A percentile compares a stretch with the other conserved stretches of the same genome.
Conservation (phyloP, 2,113 vertebrate genomes). For the Sigmodon hispidus region DNA sequence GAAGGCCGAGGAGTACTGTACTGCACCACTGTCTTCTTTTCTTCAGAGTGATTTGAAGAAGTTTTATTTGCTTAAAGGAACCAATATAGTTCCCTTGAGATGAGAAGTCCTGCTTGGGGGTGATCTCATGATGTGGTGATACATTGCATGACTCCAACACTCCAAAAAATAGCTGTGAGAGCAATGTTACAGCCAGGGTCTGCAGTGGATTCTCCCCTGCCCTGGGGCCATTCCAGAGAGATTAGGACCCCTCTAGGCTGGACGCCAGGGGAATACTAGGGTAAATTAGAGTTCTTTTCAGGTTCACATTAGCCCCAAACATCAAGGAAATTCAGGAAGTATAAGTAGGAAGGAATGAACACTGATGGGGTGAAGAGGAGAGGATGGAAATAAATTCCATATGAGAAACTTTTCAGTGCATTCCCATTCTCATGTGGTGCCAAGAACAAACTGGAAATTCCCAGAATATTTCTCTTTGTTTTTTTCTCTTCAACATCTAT, state of each 20-base stretch:
- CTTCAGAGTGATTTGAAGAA: neutral
- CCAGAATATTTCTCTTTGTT: conserved; percentile 73
- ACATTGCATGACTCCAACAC: neutral
- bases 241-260: neutral
- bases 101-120: neutral
- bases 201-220: neutral
- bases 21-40: neutral
- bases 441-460: conserved; percentile 70
- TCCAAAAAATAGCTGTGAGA: neutral
- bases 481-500: conserved; percentile 56
- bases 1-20: neutral
- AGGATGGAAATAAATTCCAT: neutral
- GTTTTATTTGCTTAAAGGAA: neutral
- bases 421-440: conserved; percentile 14
- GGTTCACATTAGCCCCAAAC: neutral
- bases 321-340: neutral
- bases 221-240: neutral
- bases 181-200: neutral
- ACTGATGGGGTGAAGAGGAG: rapidly evolving
- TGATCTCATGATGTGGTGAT: neutral
- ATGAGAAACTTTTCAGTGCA: conserved; percentile 11
- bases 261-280: neutral
- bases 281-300: neutral
- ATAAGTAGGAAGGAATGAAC: neutral
- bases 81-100: neutral